phyloP scores from a whole-genome alignment of 2,797 vertebrate genomes.

The Ataeniobius toweri region DNA sequence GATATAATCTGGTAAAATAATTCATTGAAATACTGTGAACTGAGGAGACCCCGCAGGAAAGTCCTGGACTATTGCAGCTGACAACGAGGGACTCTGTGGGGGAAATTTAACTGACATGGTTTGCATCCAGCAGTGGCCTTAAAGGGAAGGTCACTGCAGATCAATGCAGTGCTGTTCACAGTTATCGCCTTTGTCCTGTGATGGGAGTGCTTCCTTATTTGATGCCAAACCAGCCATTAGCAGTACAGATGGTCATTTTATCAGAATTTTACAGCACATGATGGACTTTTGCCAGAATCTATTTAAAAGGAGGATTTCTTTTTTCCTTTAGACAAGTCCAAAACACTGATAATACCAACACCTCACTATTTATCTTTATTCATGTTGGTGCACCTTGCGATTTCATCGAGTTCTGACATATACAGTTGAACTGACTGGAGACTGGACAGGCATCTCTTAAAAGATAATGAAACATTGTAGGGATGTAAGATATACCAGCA shows the following conservation, averaged over 20 bases:
- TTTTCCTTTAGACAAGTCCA: neutral
- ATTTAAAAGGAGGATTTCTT: neutral
- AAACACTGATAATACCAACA: neutral
- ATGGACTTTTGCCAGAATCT: neutral
- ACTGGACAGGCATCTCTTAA: neutral
- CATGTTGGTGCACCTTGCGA: neutral
- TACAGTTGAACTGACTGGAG: neutral
- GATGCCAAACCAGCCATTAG: conserved; percentile 6
- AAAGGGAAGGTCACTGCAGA: conserved; percentile 12
- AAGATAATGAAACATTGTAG: neutral
- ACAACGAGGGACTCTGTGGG: neutral
- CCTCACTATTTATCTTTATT: neutral
- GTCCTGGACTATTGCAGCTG: neutral
- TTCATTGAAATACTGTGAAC: conserved; percentile 2
- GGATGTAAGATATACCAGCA: neutral
- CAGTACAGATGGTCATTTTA: neutral
- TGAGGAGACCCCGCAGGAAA: neutral
- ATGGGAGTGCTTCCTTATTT: neutral
- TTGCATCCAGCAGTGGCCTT: conserved; percentile 7
- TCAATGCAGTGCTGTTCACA: conserved; percentile 2
- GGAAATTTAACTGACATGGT: conserved; percentile 1
- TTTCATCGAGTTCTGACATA: neutral
- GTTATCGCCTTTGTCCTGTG: conserved; percentile 2
- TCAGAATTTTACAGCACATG: neutral
- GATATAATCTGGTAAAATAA: neutral